phyloP scores from a whole-genome alignment of 2,113 vertebrate species.

The Indri indri region DNA sequence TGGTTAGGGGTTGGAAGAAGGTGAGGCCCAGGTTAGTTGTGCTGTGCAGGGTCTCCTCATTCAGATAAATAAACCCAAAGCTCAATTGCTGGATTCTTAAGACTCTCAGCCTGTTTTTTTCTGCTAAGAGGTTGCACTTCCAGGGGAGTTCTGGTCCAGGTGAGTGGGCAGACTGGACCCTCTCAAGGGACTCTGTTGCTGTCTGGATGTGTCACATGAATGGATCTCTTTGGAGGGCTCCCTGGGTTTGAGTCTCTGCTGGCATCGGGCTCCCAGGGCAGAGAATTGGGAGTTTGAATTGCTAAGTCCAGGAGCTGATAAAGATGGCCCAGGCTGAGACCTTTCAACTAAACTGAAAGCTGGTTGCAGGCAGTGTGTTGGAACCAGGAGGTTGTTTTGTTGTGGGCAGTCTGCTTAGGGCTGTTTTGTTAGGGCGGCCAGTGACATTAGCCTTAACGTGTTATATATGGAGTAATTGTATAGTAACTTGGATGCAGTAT shows the following conservation, averaged over 20 bases:
- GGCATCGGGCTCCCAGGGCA: not conserved
- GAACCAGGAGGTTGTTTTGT: not conserved
- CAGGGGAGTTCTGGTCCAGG: not conserved
- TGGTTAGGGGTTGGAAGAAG: not conserved
- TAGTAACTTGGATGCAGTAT: not conserved
- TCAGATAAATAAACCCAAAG: not conserved
- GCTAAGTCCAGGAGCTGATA: not conserved
- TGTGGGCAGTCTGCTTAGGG: not conserved
- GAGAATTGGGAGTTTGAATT: not conserved
- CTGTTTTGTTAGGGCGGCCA: not conserved
- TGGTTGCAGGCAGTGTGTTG: not conserved
- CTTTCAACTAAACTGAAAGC: not conserved
- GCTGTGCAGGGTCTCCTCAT: not conserved
- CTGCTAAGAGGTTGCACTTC: not conserved
- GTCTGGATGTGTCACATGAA: not conserved
- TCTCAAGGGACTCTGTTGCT: not conserved
- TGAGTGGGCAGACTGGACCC: not conserved
- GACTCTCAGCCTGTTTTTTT: not conserved
- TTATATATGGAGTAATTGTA: not conserved
- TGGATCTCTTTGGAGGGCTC: not conserved
- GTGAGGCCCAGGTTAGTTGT: not conserved
- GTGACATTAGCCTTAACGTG: not conserved
- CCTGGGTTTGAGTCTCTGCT: not conserved
- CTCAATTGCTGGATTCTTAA: not conserved
- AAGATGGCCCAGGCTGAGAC: not conserved